Evolutionary conservation across 2,888 invertebrate genomes (phyloP).

Genomic region (Bombylius major): DNA sequence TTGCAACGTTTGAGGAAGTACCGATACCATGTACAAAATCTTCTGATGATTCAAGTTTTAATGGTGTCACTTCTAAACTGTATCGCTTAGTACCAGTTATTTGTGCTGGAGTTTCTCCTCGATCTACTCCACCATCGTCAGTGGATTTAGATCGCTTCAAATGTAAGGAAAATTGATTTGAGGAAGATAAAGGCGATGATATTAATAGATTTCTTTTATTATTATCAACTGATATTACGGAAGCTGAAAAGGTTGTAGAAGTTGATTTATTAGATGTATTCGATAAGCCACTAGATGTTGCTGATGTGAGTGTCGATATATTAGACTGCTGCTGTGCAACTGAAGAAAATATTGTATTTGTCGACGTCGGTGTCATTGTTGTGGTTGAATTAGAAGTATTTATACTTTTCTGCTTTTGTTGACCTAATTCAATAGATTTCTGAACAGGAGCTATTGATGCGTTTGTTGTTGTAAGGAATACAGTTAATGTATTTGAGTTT

Average conservation of each 20-base stretch:
- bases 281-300: constrained; percentile 14
- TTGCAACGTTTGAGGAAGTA: constrained; percentile 1
- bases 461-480: constrained; percentile 2
- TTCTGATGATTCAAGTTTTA: constrained; percentile 42
- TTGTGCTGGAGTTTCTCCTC: constrained; percentile 38
- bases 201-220: background rate
- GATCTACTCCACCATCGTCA: constrained; percentile 35
- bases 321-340: background rate
- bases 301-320: constrained; percentile 7
- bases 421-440: no score
- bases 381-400: background rate
- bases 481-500: background rate
- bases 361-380: background rate
- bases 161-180: constrained; percentile 26
- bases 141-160: constrained; percentile 45
- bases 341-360: background rate
- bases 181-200: background rate
- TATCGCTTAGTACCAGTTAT: constrained; percentile 41
- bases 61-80: constrained; percentile 42
- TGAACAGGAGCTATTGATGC: background rate
- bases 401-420: background rate
- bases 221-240: background rate
- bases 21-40: constrained; percentile 32
- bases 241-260: constrained; percentile 14
- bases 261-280: constrained; percentile 15